Base-by-base conservation (phyloP, 2,888 invertebrate species). In the Lochmaea capreae region DNA sequence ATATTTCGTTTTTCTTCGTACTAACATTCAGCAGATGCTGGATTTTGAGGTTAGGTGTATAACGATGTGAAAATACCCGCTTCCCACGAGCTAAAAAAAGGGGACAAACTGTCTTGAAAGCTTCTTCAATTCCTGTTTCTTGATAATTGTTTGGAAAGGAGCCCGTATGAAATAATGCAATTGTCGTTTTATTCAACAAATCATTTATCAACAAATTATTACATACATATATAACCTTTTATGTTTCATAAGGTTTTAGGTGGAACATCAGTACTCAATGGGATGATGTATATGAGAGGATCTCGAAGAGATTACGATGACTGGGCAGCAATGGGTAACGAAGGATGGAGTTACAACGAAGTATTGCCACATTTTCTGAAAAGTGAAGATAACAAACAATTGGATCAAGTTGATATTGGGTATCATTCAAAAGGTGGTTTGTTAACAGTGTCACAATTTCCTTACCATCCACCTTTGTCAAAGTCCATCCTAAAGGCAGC, bases 231-330 rank as follows among this genome's bases (percentile, higher is more conserved):
- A n/a, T n/a, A n/a, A n/a, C n/a, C n/a, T n/a, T 68, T 54, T 9
- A 54, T 54, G 9, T 16, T 63, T 46, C 49, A 65, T 76, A 12
- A 93, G 93, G 95, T 95, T 0, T 87, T 97, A 11, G 97, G 97
- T 8, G 97, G 97, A 0, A 97, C 96, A 0, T 97, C 97, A 16
- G 95, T 96, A 0, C 91, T 97, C 89, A 98, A 98, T 87, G 97
- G 97, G 26, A 98, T 98, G 97, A 97, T 95, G 92, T 97, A 97
- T 87, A 95, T 97, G 79, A 90, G 97, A 39, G 97, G 97, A 0
- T 93, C 96, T 72, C 91, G 93, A 33, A 92, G 91, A 75, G 97
- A 97, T 87, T 97, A 93, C 87, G 95, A 97, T 84, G 90, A 91
- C 75, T 97, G 97, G 97, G 95, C 94, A 0, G 91, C 90, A 0